Conservation (phyloP, 2,113 vertebrate genomes). For the Candoia aspera region DNA sequence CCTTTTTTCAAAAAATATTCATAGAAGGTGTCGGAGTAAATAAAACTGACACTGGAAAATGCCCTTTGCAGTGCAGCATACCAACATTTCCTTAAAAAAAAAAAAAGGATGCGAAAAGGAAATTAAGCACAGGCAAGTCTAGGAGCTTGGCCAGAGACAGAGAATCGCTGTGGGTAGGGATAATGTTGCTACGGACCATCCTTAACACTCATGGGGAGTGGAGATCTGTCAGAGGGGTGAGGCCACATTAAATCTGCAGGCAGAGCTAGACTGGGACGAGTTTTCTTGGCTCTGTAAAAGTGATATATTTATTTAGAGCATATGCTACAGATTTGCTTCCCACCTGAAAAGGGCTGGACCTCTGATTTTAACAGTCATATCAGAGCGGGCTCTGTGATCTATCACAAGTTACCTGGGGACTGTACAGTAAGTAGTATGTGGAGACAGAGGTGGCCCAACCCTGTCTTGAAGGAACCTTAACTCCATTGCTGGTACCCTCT, state of each 20-base stretch:
- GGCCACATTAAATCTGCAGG: background rate
- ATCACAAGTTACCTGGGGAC: too few relatives aligned
- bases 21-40: too few relatives aligned
- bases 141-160: background rate
- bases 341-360: too few relatives aligned
- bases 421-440: too few relatives aligned
- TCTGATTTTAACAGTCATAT: too few relatives aligned
- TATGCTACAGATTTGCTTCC: too few relatives aligned
- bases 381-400: too few relatives aligned
- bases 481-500: too few relatives aligned
- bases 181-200: background rate
- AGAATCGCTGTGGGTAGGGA: background rate
- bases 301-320: background rate
- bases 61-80: background rate
- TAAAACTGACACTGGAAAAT: too few relatives aligned
- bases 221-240: background rate
- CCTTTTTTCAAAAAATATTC: too few relatives aligned
- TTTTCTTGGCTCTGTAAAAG: background rate
- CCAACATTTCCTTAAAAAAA: background rate
- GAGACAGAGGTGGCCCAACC: too few relatives aligned
- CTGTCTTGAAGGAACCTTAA: too few relatives aligned
- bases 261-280: background rate
- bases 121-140: background rate
- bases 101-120: accelerated
- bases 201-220: background rate